Conservation (phyloP, 2,113 vertebrate species). For the Melanocharis versteri region DNA sequence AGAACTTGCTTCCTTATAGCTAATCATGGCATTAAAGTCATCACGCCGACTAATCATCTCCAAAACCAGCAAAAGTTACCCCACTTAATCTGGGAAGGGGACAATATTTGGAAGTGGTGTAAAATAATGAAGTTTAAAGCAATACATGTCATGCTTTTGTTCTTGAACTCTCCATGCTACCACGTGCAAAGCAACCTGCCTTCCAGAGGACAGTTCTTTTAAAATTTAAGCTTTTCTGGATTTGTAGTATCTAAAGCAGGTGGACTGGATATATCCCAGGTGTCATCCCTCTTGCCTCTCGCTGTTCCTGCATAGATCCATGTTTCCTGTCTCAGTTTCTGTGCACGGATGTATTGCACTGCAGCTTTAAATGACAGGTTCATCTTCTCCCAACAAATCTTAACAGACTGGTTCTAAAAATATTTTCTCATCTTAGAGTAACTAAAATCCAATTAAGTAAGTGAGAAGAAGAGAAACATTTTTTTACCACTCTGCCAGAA, state of each 20-base stretch:
- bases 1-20: not conserved
- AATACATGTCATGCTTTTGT: not conserved
- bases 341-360: not conserved
- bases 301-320: not conserved
- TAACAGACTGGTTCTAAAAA: not conserved
- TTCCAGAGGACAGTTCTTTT: not conserved
- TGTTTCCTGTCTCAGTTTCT: not conserved
- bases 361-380: not conserved
- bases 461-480: not conserved
- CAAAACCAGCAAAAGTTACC: not conserved
- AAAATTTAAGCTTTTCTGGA: not conserved
- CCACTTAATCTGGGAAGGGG: not conserved
- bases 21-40: not conserved
- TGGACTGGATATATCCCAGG: not conserved
- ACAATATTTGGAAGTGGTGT: not conserved
- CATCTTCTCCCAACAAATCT: not conserved
- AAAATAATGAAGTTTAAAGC: not conserved
- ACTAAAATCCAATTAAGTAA: not conserved
- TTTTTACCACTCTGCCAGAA: not conserved
- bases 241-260: not conserved
- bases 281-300: not conserved
- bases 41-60: not conserved
- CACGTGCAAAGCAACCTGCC: not conserved
- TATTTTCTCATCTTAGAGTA: not conserved
- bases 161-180: not conserved